Base-by-base conservation (phyloP, 2,797 vertebrate genomes). In the Clarias pachynema region DNA sequence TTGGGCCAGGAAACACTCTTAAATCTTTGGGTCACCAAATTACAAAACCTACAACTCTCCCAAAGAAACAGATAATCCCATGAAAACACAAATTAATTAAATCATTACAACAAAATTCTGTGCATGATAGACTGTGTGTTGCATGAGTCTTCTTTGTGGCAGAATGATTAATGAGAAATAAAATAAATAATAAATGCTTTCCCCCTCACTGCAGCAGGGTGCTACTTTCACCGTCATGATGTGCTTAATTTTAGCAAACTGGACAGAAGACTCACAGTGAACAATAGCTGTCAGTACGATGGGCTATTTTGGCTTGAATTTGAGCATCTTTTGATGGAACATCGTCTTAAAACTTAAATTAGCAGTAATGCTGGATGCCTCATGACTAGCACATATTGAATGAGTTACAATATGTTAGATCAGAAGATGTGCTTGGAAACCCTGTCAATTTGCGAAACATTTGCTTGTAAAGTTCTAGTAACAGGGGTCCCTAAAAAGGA, bases 81-180 rank as follows among this genome's bases (percentile, higher is more conserved):
- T 81, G 14, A 29, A 84, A 83, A 87, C 68, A 56, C 29, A 65
- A 81, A 62, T 62, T 81, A 69, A 93, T 93, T 92, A 88, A 89
- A 90, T 86, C 68, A 86, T 81, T 63, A 68, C 68, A 87, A 79
- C 87, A 90, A 90, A 87, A 79, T 81, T 79, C 83, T 90, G 90
- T 83, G 77, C 87, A 31, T 86, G 80, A 49, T 73, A 84, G 77
- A 88, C 73, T 4, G 80, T 88, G 87, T 89, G 80, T 57, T 89
- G 57, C 49, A 7, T 69, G 1, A 86, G 68, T 84, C 90, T 91
- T 93, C 90, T 86, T 74, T 63, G 88, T 81, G 66, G 68, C 87
- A 24, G 66, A 73, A 69, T 91, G 92, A 94, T 93, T 94, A 93
- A 94, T 92, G 89, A 74, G 10, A 74, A 90, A 92, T 91, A 87